phyloP scores from a whole-genome alignment of 2,888 invertebrate species.

The Craniophora ligustri region DNA sequence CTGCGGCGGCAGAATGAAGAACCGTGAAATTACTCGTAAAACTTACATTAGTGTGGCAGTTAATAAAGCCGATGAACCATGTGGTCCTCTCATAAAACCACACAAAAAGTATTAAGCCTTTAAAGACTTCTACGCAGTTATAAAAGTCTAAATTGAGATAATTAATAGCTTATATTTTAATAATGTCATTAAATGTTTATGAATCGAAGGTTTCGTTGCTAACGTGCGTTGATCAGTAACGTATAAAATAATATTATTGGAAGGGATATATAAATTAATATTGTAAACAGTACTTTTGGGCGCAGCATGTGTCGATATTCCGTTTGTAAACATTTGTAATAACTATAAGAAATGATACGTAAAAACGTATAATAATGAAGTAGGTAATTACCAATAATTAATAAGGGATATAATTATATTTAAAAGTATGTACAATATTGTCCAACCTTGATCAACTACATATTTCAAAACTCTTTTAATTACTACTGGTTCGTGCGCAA shows the following conservation, averaged over 20 bases:
- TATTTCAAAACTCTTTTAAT: conserved; percentile 3
- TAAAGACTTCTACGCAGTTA: conserved; percentile 61
- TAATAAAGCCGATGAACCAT: conserved; percentile 78
- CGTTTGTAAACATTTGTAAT: conserved; percentile 9
- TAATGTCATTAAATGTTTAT: conserved; percentile 63
- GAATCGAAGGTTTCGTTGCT: conserved; percentile 43
- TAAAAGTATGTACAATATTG: too few relatives aligned
- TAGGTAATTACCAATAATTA: too few relatives aligned
- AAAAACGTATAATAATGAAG: conserved; percentile 10
- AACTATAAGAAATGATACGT: conserved; percentile 15
- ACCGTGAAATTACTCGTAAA: conserved; percentile 87
- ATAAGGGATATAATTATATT: conserved; percentile 7
- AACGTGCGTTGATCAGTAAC: conserved; percentile 41
- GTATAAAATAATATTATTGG: conserved; percentile 42
- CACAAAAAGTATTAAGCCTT: conserved; percentile 68
- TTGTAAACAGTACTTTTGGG: conserved; percentile 45
- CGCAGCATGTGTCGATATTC: conserved; percentile 23
- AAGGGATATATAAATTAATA: conserved; percentile 37
- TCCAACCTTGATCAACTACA: conserved; percentile 10
- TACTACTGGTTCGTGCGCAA: background rate
- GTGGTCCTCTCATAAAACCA: conserved; percentile 79
- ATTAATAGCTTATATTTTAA: conserved; percentile 74
- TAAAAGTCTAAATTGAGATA: conserved; percentile 77
- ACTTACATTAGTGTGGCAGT: conserved; percentile 82
- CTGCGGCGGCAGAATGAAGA: conserved; percentile 77